Conservation (phyloP, 2,113 vertebrate genomes). For the Pituophis catenifer region DNA sequence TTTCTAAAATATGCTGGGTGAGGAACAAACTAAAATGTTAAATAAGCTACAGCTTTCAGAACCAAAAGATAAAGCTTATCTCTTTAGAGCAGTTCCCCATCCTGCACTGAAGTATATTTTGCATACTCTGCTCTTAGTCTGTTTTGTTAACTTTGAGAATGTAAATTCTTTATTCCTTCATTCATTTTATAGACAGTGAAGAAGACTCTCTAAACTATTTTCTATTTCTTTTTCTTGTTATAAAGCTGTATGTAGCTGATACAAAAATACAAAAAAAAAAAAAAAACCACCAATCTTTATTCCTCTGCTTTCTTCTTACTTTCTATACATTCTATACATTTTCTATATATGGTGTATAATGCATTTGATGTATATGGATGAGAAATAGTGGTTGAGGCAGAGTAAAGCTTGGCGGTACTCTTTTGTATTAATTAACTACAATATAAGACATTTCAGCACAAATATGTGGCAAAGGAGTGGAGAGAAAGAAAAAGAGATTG, state of each 20-base stretch:
- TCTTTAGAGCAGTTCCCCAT: neutral
- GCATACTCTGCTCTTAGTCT: neutral
- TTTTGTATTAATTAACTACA: neutral
- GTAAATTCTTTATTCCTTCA: neutral
- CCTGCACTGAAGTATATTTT: neutral
- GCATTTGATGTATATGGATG: neutral
- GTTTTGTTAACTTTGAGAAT: neutral
- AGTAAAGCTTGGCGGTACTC: neutral
- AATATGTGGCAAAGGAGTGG: constrained; percentile 1
- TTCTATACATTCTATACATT: neutral
- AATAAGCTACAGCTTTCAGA: neutral
- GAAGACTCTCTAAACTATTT: neutral
- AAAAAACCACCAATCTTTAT: neutral
- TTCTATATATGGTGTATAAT: neutral
- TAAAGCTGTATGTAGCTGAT: neutral
- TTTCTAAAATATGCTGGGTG: neutral
- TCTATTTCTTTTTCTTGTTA: neutral
- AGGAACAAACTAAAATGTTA: neutral
- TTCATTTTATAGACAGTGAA: neutral
- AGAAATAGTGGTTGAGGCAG: neutral
- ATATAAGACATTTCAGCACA: neutral
- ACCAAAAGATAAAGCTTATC: neutral
- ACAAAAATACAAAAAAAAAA: neutral
- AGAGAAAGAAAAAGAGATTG: neutral
- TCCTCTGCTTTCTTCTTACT: neutral